These are phyloP conservation scores for Trichopria drosophilae DNA, from an alignment of 2,888 invertebrate species.

Conservation along the genomic window DNA sequence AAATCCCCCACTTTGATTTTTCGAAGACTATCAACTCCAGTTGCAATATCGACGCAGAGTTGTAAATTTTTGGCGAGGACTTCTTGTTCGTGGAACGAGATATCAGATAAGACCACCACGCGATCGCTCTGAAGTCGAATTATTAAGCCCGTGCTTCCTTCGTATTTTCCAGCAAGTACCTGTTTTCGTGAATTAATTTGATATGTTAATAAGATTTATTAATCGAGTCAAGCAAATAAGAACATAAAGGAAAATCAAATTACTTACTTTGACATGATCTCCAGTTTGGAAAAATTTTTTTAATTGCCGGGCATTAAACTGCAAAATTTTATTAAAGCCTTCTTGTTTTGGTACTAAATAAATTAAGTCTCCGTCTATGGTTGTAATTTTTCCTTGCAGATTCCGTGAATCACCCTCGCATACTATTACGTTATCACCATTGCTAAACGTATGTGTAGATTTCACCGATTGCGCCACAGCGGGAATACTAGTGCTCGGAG, in stretches of 20 bases:
- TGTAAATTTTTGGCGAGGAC: slow-evolving; percentile 63
- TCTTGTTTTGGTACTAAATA: slow-evolving; percentile 20
- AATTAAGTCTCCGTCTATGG: slow-evolving; percentile 12
- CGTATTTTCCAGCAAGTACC: slow-evolving; percentile 64
- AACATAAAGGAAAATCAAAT: too few relatives aligned
- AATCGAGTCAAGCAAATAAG: too few relatives aligned
- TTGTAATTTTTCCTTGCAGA: slow-evolving; percentile 24
- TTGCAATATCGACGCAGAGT: slow-evolving; percentile 65
- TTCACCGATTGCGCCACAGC: not conserved
- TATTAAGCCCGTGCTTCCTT: slow-evolving; percentile 66
- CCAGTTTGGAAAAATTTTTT: slow-evolving; percentile 25
- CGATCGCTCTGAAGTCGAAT: slow-evolving; percentile 64
- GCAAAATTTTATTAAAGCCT: slow-evolving; percentile 22
- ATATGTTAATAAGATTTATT: too few relatives aligned
- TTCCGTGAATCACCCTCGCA: slow-evolving; percentile 20
- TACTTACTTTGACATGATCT: slow-evolving; percentile 26
- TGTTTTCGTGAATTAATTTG: slow-evolving; percentile 4
- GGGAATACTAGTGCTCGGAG: slow-evolving; percentile 49
- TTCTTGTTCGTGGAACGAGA: slow-evolving; percentile 65
- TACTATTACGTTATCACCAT: slow-evolving; percentile 32
- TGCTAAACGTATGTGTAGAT: slow-evolving; percentile 12
- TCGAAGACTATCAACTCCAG: slow-evolving; percentile 66
- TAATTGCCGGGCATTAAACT: slow-evolving; percentile 18
- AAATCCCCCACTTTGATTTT: slow-evolving; percentile 68
- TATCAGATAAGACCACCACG: slow-evolving; percentile 65